A percentile compares a stretch with the other conserved stretches of the same genome.
phyloP scores from a whole-genome alignment of 64 coral and sea anemone genomes.

The Montipora capricornis region DNA sequence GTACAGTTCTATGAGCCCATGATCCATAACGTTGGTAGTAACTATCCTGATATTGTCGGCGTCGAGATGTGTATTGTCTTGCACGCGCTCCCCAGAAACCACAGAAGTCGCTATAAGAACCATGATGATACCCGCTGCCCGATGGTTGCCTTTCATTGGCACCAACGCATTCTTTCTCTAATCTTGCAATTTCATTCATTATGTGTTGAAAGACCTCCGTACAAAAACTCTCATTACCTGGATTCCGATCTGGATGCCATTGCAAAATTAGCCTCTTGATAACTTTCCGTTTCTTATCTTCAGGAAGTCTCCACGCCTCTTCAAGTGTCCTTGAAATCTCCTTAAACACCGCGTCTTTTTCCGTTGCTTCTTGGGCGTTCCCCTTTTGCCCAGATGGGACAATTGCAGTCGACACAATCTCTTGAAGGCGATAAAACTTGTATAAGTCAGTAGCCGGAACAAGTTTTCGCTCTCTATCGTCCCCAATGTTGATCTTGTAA shows the following conservation, averaged over 20 bases:
- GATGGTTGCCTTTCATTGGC: background rate
- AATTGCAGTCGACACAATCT: background rate
- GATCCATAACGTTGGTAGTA: constrained; percentile 36
- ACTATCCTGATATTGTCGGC: constrained; percentile 27
- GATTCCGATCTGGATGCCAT: constrained; percentile 79
- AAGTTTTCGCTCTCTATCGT: constrained; percentile 35
- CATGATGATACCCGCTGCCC: background rate
- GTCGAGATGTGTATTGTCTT: background rate
- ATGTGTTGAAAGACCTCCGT: constrained; percentile 57
- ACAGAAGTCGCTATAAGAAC: constrained; percentile 23
- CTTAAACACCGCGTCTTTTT: background rate
- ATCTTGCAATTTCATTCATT: constrained; percentile 34
- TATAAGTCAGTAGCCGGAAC: constrained; percentile 68
- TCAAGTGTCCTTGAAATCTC: constrained; percentile 36
- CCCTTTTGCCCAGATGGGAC: background rate
- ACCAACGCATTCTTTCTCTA: constrained; percentile 26
- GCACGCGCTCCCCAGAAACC: constrained; percentile 44
- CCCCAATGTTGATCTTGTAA: constrained; percentile 84
- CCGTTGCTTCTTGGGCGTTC: background rate
- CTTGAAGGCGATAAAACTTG: constrained; percentile 73
- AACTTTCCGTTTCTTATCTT: constrained; percentile 23
- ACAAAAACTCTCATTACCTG: constrained; percentile 50
- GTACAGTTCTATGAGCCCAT: background rate
- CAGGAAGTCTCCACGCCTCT: constrained; percentile 49
- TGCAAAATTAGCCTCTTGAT: constrained; percentile 42